Evolutionary conservation across 2,888 invertebrate species (phyloP).

Genomic region (Chironomus tentans): DNA sequence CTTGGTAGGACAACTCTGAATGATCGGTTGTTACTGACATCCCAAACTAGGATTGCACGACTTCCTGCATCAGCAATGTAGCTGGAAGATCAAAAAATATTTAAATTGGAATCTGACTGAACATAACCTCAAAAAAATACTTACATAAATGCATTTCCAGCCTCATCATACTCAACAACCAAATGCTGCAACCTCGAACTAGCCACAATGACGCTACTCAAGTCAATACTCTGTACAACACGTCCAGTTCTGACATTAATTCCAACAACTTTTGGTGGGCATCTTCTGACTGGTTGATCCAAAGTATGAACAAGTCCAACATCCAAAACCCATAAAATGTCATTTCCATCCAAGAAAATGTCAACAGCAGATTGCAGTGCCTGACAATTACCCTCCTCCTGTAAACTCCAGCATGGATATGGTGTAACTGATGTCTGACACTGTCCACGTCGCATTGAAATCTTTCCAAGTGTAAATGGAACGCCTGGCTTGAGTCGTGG

Average conservation of each 20-base stretch:
- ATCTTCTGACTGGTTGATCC: conserved; percentile 48
- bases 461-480: conserved; percentile 50
- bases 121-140: conserved; percentile 30
- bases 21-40: conserved; percentile 44
- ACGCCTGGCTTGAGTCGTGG: conserved; percentile 54
- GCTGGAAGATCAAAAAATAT: conserved; percentile 31
- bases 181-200: conserved; percentile 51
- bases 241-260: conserved; percentile 49
- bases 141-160: conserved; percentile 44
- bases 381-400: conserved; percentile 60
- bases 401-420: conserved; percentile 58
- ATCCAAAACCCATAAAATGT: conserved; percentile 52
- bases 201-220: conserved; percentile 44
- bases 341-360: conserved; percentile 50
- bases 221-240: conserved; percentile 50
- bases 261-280: conserved; percentile 52
- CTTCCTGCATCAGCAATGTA: conserved; percentile 36
- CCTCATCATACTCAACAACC: conserved; percentile 48
- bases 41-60: conserved; percentile 45
- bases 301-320: conserved; percentile 51
- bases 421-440: conserved; percentile 48
- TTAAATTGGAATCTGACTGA: not conserved
- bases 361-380: conserved; percentile 62
- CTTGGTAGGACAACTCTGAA: conserved; percentile 50
- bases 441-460: conserved; percentile 45